phyloP scores from a whole-genome alignment of 2,113 vertebrate genomes.

The Petromus typicus region DNA sequence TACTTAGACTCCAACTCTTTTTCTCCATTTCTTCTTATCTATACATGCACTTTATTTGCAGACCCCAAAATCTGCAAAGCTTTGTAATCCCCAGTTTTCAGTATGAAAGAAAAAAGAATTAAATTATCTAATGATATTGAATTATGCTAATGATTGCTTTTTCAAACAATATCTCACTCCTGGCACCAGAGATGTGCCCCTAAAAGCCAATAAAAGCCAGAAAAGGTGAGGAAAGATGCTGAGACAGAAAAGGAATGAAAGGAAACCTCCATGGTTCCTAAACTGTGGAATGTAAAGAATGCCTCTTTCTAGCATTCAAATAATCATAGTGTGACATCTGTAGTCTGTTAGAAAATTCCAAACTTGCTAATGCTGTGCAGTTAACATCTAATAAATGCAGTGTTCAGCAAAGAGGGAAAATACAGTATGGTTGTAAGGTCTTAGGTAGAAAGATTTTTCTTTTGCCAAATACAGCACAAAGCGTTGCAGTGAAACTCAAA shows the following conservation, averaged over 20 bases:
- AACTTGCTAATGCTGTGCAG: neutral
- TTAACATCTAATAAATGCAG: neutral
- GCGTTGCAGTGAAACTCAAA: neutral
- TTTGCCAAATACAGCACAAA: neutral
- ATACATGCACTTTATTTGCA: neutral
- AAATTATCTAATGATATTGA: neutral
- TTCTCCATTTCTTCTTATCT: neutral
- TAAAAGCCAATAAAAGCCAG: neutral
- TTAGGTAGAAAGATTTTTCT: neutral
- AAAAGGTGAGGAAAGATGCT: neutral
- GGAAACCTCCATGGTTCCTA: neutral
- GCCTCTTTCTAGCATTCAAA: neutral
- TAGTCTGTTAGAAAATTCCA: neutral
- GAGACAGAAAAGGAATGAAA: neutral
- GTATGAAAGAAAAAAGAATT: neutral
- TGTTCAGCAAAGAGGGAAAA: neutral
- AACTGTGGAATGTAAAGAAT: constrained; percentile 22
- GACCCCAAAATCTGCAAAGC: neutral
- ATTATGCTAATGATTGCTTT: constrained; percentile 31
- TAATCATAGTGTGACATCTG: neutral
- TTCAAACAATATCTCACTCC: neutral
- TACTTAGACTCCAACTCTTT: neutral
- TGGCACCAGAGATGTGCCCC: neutral
- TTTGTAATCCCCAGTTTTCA: neutral
- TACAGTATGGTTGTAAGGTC: neutral